A percentile compares a stretch with the other conserved stretches of the same genome.
Evolutionary conservation across 2,797 vertebrate species (phyloP).

Genomic region (Phalanger gymnotis): DNA sequence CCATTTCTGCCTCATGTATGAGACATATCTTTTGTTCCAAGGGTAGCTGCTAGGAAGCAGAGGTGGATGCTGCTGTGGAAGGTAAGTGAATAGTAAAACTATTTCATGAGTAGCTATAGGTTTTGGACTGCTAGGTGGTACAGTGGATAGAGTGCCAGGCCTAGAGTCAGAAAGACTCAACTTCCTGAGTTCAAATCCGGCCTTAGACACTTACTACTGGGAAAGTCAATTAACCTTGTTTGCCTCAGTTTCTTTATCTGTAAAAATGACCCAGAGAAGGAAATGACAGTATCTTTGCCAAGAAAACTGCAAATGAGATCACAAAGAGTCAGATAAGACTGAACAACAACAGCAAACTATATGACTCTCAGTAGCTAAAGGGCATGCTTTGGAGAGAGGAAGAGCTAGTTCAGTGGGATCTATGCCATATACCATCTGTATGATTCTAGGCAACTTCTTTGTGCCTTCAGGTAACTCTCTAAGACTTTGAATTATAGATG

Average conservation of each 20-base stretch:
- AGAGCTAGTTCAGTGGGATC: background rate
- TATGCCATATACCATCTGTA: background rate
- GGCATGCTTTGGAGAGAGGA: background rate
- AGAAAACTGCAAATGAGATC: background rate
- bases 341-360: background rate
- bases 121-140: background rate
- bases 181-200: too few species aligned
- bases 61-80: background rate
- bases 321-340: background rate
- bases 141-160: background rate
- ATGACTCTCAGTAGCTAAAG: background rate
- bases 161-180: background rate
- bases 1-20: background rate
- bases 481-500: background rate
- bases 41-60: background rate
- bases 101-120: background rate
- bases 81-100: slow-evolving; percentile 23
- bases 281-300: background rate
- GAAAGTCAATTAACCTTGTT: background rate
- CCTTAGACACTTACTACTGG: background rate
- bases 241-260: background rate
- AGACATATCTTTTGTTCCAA: background rate
- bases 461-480: background rate
- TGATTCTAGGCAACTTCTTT: background rate
- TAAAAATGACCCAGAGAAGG: background rate